phyloP scores from a whole-genome alignment of 1,140 invertebrate species.

The Drosophila setifemur region DNA sequence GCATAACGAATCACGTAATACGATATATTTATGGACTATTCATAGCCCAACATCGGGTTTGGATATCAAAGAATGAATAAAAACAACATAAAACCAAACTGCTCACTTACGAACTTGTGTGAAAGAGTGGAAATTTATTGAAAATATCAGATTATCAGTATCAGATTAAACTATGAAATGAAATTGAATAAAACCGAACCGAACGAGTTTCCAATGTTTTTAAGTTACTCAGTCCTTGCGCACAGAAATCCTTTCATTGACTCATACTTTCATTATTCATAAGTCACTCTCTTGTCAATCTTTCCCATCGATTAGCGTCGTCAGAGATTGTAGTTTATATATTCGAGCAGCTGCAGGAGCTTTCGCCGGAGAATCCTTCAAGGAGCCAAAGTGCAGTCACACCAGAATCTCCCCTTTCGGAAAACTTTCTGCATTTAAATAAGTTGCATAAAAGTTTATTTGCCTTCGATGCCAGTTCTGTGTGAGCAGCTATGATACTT shows the following conservation, averaged over 20 bases:
- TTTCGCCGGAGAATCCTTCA: not conserved
- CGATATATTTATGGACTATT: conserved; percentile 10
- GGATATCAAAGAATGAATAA: conserved; percentile 7
- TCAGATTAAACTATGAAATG: no score
- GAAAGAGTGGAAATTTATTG: not conserved
- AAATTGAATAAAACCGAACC: no score
- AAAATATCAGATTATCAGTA: no score
- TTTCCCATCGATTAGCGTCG: conserved; percentile 26
- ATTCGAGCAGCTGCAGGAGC: conserved; percentile 26
- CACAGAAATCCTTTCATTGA: not conserved
- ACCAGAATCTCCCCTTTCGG: not conserved
- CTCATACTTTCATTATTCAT: conserved; percentile 12
- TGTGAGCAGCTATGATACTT: not conserved
- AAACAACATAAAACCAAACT: conserved; percentile 29
- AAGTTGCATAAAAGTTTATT: conserved; percentile 63
- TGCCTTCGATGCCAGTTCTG: conserved; percentile 50
- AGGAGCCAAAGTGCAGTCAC: conserved; percentile 9
- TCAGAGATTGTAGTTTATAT: not conserved
- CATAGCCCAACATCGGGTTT: conserved; percentile 15
- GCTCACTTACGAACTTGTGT: no score
- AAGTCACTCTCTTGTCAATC: conserved; percentile 24
- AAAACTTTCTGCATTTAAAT: conserved; percentile 67
- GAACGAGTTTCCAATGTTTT: no score
- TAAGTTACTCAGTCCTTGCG: not conserved
- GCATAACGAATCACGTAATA: conserved; percentile 17